Conservation (phyloP, 2,888 invertebrate species). For the Platynereis dumerilii region DNA sequence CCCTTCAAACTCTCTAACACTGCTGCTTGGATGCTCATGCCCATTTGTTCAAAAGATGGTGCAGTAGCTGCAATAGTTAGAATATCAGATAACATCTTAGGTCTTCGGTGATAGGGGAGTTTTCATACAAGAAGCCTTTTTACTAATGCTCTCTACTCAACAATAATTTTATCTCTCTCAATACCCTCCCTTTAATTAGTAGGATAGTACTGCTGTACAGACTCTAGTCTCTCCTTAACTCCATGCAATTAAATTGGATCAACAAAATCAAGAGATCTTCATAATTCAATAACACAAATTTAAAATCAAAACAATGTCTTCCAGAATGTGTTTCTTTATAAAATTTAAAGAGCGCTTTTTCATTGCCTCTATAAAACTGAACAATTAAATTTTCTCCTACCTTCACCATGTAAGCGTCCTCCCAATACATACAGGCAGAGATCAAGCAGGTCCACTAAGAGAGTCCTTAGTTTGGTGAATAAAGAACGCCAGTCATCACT, state of each 20-base stretch:
- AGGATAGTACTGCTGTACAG: too few species aligned
- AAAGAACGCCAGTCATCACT: conserved; percentile 11
- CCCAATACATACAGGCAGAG: conserved; percentile 23
- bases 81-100: neutral
- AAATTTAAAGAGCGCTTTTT: too few species aligned
- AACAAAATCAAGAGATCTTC: too few species aligned
- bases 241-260: too few species aligned
- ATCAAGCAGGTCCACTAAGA: conserved; percentile 13
- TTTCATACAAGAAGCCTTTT: neutral
- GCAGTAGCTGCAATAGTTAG: conserved; percentile 64
- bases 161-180: too few species aligned
- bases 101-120: neutral
- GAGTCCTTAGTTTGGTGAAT: neutral
- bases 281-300: too few species aligned
- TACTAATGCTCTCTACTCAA: neutral
- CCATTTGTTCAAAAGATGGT: conserved; percentile 82
- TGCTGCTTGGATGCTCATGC: conserved; percentile 72
- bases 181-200: too few species aligned
- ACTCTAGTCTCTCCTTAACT: too few species aligned
- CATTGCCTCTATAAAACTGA: too few species aligned
- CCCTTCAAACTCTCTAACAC: conserved; percentile 57
- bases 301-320: too few species aligned
- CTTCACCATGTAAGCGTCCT: conserved; percentile 24
- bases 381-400: conserved; percentile 10
- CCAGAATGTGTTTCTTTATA: too few species aligned